A percentile compares a stretch with the other conserved stretches of the same genome.
Evolutionary conservation across 2,888 invertebrate genomes (phyloP).

Genomic region (Drosophila quasianomalipes): DNA sequence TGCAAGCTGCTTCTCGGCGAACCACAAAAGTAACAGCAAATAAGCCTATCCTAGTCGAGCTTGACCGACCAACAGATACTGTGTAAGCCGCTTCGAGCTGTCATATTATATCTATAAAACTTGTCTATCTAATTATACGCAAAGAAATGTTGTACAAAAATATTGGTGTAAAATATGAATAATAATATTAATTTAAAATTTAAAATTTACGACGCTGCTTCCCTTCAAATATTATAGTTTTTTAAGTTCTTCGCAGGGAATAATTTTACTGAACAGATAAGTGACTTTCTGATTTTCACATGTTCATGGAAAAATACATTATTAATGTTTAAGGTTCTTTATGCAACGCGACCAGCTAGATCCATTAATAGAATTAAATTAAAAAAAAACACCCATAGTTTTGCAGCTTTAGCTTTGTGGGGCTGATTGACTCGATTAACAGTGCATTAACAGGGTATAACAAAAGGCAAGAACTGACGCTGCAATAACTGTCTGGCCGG

Average conservation of each 20-base stretch:
- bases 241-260: neutral
- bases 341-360: neutral
- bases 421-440: neutral
- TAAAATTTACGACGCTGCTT: neutral
- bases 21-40: constrained; percentile 24
- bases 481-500: constrained; percentile 28
- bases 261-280: neutral
- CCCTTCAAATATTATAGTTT: neutral
- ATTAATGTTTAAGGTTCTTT: neutral
- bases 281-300: neutral
- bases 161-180: neutral
- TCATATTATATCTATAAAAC: neutral
- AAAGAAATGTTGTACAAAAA: neutral
- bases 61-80: neutral
- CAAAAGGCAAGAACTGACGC: constrained; percentile 1
- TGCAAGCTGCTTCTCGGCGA: constrained; percentile 54
- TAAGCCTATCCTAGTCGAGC: neutral
- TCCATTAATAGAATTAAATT: neutral
- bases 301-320: neutral
- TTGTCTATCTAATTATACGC: neutral
- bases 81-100: neutral
- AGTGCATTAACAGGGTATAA: neutral
- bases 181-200: neutral
- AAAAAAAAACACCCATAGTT: neutral
- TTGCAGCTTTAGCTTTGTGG: neutral